Percentiles rank a stretch among this genome's conserved stretches.
phyloP scores from a whole-genome alignment of 2,797 vertebrate genomes.

The Carduelis carduelis region DNA sequence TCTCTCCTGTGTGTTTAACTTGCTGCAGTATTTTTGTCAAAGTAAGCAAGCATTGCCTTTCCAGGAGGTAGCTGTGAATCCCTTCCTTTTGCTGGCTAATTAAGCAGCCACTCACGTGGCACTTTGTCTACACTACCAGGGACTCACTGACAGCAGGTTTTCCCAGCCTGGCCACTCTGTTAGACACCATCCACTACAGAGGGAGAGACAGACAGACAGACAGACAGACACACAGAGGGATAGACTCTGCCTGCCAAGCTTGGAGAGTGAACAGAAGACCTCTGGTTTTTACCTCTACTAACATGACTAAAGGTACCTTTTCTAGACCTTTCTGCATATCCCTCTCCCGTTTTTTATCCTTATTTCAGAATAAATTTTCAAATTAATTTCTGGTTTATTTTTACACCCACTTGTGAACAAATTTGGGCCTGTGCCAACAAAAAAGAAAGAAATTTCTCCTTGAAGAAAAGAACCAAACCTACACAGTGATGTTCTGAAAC shows the following conservation, averaged over 20 bases:
- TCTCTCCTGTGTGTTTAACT: background rate
- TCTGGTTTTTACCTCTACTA: background rate
- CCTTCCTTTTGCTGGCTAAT: background rate
- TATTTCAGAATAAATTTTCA: background rate
- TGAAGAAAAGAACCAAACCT: background rate
- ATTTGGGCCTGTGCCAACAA: background rate
- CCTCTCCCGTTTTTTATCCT: fast-evolving
- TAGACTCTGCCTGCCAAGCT: background rate
- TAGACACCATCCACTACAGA: background rate
- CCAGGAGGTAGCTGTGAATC: background rate
- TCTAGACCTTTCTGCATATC: background rate
- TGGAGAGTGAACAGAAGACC: background rate
- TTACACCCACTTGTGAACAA: background rate
- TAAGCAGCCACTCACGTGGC: background rate
- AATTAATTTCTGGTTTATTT: background rate
- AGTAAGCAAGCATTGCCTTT: background rate
- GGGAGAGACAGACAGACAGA: background rate
- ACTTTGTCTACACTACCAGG: background rate
- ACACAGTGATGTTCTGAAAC: fast-evolving
- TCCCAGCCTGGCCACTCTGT: background rate
- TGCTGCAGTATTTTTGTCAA: background rate
- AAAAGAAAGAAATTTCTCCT: background rate
- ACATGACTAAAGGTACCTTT: background rate
- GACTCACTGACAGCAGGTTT: background rate
- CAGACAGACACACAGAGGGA: background rate